A percentile compares a stretch with the other conserved stretches of the same genome.
Evolutionary conservation across 2,113 vertebrate species (phyloP).

Genomic region (Caranx ignobilis): DNA sequence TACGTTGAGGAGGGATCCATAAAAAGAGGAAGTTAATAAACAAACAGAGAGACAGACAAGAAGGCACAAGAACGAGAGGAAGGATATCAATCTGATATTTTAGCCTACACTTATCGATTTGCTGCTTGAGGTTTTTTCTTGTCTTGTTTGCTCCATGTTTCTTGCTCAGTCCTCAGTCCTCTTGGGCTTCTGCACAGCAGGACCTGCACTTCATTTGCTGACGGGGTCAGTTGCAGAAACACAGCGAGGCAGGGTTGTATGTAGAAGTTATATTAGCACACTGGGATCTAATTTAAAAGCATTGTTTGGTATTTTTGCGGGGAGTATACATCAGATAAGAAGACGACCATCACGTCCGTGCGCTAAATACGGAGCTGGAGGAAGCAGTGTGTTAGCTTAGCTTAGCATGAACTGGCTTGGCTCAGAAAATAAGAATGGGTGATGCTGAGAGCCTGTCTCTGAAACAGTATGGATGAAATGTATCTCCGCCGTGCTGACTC

Average conservation of each 20-base stretch:
- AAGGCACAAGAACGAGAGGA: not conserved
- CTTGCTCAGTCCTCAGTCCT: conserved; percentile 5
- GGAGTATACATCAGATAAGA: not conserved
- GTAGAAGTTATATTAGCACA: not conserved
- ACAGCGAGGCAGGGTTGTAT: not conserved
- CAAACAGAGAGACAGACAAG: not conserved
- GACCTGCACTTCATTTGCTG: not conserved
- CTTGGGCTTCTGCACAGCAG: not conserved
- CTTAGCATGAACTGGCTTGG: not conserved
- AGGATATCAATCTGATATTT: not conserved
- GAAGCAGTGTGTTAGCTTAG: not conserved
- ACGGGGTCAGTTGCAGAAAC: too few species aligned
- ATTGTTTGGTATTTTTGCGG: too few species aligned
- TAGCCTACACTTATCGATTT: not conserved
- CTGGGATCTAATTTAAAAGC: not conserved
- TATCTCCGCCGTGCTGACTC: conserved; percentile 5
- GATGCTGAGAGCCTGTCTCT: not conserved
- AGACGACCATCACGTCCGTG: not conserved
- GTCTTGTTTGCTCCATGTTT: not conserved
- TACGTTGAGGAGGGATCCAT: not conserved
- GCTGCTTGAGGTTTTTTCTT: not conserved
- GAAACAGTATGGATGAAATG: not conserved
- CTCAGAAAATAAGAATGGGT: too few species aligned
- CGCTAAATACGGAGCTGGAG: not conserved
- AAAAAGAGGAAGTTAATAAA: not conserved